These are phyloP conservation scores for Pinna nobilis DNA, from an alignment of 1,140 invertebrate species.

Conservation along the genomic window DNA sequence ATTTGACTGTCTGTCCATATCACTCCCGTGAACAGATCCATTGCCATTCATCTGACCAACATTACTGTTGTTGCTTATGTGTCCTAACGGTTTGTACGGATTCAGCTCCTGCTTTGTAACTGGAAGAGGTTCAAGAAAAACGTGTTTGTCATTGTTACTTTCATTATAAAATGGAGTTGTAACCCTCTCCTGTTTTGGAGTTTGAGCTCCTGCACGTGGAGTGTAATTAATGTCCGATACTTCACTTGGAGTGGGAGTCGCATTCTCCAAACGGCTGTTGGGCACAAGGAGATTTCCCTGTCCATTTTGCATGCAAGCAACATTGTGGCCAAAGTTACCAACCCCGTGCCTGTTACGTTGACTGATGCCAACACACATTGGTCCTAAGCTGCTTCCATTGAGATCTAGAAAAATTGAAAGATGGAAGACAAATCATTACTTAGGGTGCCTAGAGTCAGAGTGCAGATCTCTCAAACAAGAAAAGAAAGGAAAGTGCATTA, in stretches of 20 bases:
- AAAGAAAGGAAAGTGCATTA: too few species aligned
- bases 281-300: slow-evolving; percentile 51
- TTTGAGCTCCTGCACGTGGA: slow-evolving; percentile 50
- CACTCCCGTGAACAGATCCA: slow-evolving; percentile 49
- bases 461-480: too few species aligned
- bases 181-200: slow-evolving; percentile 46
- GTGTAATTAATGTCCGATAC: slow-evolving; percentile 66
- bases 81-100: slow-evolving; percentile 56
- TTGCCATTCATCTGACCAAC: slow-evolving; percentile 39
- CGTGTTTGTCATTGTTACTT: slow-evolving; percentile 50
- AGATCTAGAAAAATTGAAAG: slow-evolving; percentile 35
- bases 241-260: slow-evolving; percentile 71
- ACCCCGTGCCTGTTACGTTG: slow-evolving; percentile 27
- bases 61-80: slow-evolving; percentile 34
- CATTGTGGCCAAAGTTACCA: slow-evolving; percentile 25
- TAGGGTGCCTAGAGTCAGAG: too few species aligned
- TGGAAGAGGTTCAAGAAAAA: slow-evolving; percentile 63
- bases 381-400: slow-evolving; percentile 39
- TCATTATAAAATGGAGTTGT: slow-evolving; percentile 42
- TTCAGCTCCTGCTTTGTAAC: slow-evolving; percentile 62
- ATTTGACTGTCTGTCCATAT: slow-evolving; percentile 37
- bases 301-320: slow-evolving; percentile 14
- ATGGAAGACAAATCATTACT: too few species aligned
- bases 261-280: slow-evolving; percentile 57
- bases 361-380: slow-evolving; percentile 35